Conservation (phyloP, 1,140 invertebrate genomes). For the Caenorhabditis tropicalis region DNA sequence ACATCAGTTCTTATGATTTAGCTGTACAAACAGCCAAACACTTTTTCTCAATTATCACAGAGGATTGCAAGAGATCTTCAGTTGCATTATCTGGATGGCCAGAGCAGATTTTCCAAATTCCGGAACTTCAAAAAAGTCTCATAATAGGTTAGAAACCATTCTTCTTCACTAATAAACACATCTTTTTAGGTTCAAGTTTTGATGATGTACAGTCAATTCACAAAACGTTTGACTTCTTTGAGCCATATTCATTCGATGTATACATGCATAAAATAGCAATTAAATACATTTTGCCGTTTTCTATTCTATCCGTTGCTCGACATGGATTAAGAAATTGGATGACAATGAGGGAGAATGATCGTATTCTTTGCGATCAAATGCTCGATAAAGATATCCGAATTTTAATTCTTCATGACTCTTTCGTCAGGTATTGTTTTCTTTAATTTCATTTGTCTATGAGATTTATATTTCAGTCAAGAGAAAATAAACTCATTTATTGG, state of each 20-base stretch:
- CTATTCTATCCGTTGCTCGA: background rate
- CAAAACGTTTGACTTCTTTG: background rate
- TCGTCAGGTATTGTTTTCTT: background rate
- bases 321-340: background rate
- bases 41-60: background rate
- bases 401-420: slow-evolving; percentile 14
- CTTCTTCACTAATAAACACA: background rate
- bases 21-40: background rate
- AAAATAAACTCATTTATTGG: background rate
- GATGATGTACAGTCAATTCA: background rate
- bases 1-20: background rate
- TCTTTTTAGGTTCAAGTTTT: background rate
- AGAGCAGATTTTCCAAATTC: background rate
- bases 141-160: background rate
- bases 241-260: background rate
- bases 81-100: slow-evolving; percentile 4
- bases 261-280: slow-evolving; percentile 1
- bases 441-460: no score
- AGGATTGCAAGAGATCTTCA: background rate
- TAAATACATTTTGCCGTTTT: slow-evolving; percentile 1
- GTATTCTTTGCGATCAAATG: background rate
- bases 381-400: background rate
- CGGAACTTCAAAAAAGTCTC: background rate
- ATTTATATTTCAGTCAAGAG: no score
- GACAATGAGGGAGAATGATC: background rate